Conservation (phyloP, 2,797 vertebrate species). For the Fratercula arctica region DNA sequence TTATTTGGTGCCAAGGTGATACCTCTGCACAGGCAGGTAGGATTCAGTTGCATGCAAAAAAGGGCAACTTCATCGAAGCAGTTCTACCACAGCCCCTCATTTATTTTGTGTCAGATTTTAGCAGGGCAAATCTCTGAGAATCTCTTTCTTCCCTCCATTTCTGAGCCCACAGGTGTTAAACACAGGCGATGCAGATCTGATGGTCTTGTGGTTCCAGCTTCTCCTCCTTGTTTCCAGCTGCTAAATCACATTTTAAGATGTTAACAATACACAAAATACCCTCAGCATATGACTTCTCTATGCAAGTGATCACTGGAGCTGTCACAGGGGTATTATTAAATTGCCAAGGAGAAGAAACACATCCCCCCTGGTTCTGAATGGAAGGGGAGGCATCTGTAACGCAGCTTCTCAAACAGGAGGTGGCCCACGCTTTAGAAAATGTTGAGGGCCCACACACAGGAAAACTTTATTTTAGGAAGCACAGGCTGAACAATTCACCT, state of each 20-base stretch:
- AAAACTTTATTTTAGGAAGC: neutral
- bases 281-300: neutral
- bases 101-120: neutral
- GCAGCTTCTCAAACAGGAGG: neutral
- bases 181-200: neutral
- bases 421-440: neutral
- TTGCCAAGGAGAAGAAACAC: slow-evolving; percentile 25
- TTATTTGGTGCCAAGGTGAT: neutral
- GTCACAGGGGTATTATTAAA: slow-evolving; percentile 30
- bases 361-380: neutral
- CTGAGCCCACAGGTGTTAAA: slow-evolving; percentile 40
- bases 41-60: neutral
- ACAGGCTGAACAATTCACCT: neutral
- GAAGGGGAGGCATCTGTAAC: neutral
- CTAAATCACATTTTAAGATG: slow-evolving; percentile 35
- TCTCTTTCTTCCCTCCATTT: neutral
- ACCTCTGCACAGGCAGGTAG: neutral
- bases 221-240: slow-evolving; percentile 26
- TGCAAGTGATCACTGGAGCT: slow-evolving; percentile 23
- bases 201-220: neutral
- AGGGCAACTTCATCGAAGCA: neutral
- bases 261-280: slow-evolving; percentile 41
- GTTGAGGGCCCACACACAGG: neutral
- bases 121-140: neutral
- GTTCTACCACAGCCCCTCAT: neutral